These are phyloP conservation scores for Hypsopygia costalis DNA, from an alignment of 2,888 invertebrate species.

Conservation along the genomic window DNA sequence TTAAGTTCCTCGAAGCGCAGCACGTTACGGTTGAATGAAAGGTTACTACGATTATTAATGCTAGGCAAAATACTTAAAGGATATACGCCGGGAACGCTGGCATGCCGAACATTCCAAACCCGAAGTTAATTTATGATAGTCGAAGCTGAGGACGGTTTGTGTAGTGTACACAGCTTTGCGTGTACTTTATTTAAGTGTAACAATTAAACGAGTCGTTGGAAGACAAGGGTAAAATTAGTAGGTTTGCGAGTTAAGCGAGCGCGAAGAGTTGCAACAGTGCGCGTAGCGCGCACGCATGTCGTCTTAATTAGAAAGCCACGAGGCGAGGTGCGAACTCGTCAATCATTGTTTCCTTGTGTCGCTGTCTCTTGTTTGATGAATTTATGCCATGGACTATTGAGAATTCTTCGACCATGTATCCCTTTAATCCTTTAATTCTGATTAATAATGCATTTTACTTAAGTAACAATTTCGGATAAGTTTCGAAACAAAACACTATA, in stretches of 20 bases:
- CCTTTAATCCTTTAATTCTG: constrained; percentile 24
- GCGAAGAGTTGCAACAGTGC: constrained; percentile 57
- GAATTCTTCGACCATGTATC: constrained; percentile 53
- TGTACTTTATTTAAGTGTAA: constrained; percentile 22
- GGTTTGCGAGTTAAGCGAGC: constrained; percentile 52
- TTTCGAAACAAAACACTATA: no score
- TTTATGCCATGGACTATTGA: constrained; percentile 57
- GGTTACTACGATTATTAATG: constrained; percentile 19
- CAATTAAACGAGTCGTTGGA: constrained; percentile 30
- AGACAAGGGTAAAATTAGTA: constrained; percentile 42
- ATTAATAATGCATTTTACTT: no score
- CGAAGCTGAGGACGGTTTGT: constrained; percentile 2
- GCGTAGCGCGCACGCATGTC: constrained; percentile 66
- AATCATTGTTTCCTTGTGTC: constrained; percentile 66
- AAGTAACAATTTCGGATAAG: no score
- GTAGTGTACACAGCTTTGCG: constrained; percentile 4
- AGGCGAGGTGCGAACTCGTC: constrained; percentile 77
- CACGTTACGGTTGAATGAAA: constrained; percentile 19
- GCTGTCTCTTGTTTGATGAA: constrained; percentile 50
- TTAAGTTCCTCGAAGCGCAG: constrained; percentile 24
- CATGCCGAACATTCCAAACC: background rate
- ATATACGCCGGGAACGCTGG: background rate
- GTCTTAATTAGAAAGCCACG: constrained; percentile 73
- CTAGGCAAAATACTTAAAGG: constrained; percentile 5
- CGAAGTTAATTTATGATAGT: constrained; percentile 5